Percentiles rank a stretch among this genome's conserved stretches.
Evolutionary conservation across 2,888 invertebrate genomes (phyloP).

Genomic region (Notocelia uddmanniana): DNA sequence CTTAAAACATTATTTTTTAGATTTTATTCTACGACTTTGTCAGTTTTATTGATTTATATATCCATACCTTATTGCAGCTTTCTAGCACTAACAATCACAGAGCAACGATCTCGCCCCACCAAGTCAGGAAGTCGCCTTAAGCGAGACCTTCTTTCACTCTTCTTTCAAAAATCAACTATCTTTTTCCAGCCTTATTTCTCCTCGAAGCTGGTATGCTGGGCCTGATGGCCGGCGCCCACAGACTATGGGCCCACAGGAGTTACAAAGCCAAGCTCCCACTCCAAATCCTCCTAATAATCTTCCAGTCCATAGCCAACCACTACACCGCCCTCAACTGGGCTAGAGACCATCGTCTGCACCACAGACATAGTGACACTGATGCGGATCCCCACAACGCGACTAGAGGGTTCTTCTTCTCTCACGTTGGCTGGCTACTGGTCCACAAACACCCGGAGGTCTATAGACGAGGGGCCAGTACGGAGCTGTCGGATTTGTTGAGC

Average conservation of each 20-base stretch:
- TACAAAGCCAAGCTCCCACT: slow-evolving; percentile 64
- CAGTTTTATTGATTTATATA: too few relatives aligned
- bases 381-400: slow-evolving; percentile 90
- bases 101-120: too few relatives aligned
- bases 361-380: slow-evolving; percentile 89
- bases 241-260: slow-evolving; percentile 62
- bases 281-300: slow-evolving; percentile 60
- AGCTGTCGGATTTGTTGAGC: slow-evolving; percentile 88
- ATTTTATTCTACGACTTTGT: too few relatives aligned
- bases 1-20: too few relatives aligned
- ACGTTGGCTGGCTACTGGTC: slow-evolving; percentile 92
- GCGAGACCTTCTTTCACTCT: too few relatives aligned
- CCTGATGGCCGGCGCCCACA: slow-evolving; percentile 63
- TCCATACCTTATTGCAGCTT: too few relatives aligned
- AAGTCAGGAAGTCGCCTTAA: too few relatives aligned
- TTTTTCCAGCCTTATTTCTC: slow-evolving; percentile 53
- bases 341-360: slow-evolving; percentile 88
- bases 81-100: too few relatives aligned
- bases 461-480: slow-evolving; percentile 88
- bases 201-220: slow-evolving; percentile 53
- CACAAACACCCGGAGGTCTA: slow-evolving; percentile 91
- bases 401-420: slow-evolving; percentile 93
- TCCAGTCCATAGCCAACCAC: slow-evolving; percentile 68
- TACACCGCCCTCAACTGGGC: slow-evolving; percentile 86
- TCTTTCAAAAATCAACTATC: too few relatives aligned